Conservation (phyloP, 2,888 invertebrate genomes). For the Leucozona laternaria region DNA sequence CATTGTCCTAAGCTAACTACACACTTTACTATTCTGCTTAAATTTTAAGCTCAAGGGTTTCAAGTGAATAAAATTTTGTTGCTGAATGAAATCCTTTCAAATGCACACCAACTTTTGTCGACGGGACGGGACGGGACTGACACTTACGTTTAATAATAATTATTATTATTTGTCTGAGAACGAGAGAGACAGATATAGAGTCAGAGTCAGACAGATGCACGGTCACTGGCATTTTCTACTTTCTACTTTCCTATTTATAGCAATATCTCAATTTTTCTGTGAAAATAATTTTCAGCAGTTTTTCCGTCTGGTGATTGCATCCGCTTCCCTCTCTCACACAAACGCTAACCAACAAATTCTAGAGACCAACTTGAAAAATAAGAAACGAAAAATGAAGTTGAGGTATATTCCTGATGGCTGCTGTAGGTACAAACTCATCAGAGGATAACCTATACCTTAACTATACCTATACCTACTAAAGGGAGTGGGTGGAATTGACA, state of each 20-base stretch:
- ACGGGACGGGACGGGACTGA: too few species aligned
- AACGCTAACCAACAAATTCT: too few species aligned
- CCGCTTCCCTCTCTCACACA: background rate
- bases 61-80: background rate
- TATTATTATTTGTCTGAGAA: background rate
- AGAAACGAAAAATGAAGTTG: background rate
- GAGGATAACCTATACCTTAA: background rate
- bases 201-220: background rate
- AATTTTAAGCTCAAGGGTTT: background rate
- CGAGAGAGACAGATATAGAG: background rate
- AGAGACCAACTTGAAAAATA: background rate
- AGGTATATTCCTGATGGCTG: background rate
- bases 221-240: conserved; percentile 23
- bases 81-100: background rate
- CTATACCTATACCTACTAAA: background rate
- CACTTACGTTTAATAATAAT: conserved; percentile 2
- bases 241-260: background rate
- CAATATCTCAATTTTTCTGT: conserved; percentile 27
- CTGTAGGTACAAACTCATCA: too few species aligned
- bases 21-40: background rate
- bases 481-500: conserved; percentile 1
- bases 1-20: background rate
- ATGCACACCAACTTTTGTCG: background rate
- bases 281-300: conserved; percentile 33
- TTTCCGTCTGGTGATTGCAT: conserved; percentile 35